These are phyloP conservation scores for Bambusicola thoracicus DNA, from an alignment of 2,113 vertebrate genomes.

Conservation along the genomic window DNA sequence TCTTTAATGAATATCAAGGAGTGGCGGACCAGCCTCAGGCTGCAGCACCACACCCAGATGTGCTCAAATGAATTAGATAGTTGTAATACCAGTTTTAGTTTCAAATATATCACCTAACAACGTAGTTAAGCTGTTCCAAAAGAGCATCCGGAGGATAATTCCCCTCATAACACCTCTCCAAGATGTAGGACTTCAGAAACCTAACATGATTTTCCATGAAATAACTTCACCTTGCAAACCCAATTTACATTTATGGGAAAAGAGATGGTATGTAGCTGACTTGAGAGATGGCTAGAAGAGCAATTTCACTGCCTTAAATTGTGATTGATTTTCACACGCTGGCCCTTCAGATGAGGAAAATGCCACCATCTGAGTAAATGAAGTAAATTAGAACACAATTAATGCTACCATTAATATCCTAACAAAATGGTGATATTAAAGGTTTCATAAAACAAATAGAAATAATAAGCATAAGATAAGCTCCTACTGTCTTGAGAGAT, in stretches of 20 bases:
- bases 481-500: constrained; percentile 23
- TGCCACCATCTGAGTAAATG: background rate
- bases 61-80: background rate
- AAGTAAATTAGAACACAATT: constrained; percentile 20
- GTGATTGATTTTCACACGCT: background rate
- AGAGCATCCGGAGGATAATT: background rate
- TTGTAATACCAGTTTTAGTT: background rate
- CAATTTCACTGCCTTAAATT: background rate
- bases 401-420: background rate
- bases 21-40: background rate
- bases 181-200: background rate
- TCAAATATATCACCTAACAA: background rate
- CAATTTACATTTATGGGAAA: background rate
- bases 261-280: background rate
- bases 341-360: background rate
- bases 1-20: background rate
- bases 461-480: constrained; percentile 21
- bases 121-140: background rate
- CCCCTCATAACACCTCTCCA: background rate
- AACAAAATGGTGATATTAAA: constrained; percentile 15
- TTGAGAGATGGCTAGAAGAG: background rate
- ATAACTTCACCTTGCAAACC: background rate
- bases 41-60: background rate
- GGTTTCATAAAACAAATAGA: background rate
- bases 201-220: background rate